These are phyloP conservation scores for Atractosteus spatula DNA, from an alignment of 2,113 vertebrate genomes.

Conservation along the genomic window DNA sequence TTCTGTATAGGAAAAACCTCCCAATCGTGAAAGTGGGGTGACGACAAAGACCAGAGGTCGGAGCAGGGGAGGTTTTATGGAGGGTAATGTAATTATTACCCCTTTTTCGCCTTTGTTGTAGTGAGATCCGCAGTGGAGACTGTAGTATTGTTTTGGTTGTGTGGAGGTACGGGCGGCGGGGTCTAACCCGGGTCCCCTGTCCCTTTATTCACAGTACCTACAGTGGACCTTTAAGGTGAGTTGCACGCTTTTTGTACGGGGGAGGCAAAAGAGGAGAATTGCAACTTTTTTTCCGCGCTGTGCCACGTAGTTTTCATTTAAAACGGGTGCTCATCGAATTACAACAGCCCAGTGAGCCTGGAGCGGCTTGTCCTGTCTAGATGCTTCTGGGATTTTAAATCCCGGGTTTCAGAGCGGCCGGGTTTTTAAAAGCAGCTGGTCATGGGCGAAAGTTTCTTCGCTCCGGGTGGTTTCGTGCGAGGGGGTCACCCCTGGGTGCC, in stretches of 20 bases:
- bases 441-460: slow-evolving; percentile 10
- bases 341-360: slow-evolving; percentile 4
- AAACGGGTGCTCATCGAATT: slow-evolving; percentile 10
- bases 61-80: slow-evolving; percentile 20
- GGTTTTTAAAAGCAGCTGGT: neutral
- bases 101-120: slow-evolving; percentile 55
- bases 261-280: too few relatives aligned
- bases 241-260: slow-evolving; percentile 30
- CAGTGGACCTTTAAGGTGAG: slow-evolving; percentile 91
- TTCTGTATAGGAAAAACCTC: slow-evolving; percentile 35
- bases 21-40: neutral
- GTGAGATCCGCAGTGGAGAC: slow-evolving; percentile 78
- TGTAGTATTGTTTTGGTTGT: slow-evolving; percentile 83
- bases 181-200: slow-evolving; percentile 61
- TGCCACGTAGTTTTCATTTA: slow-evolving; percentile 21
- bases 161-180: slow-evolving; percentile 65
- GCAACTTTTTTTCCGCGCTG: neutral
- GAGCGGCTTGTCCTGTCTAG: too few relatives aligned
- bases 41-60: slow-evolving; percentile 19
- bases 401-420: too few relatives aligned
- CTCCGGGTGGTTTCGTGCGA: too few relatives aligned
- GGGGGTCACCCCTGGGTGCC: too few relatives aligned
- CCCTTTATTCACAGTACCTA: slow-evolving; percentile 53
- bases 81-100: slow-evolving; percentile 35
- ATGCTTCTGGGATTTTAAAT: too few relatives aligned